Evolutionary conservation across 2,113 vertebrate species (phyloP).

Genomic region (Promerops cafer): DNA sequence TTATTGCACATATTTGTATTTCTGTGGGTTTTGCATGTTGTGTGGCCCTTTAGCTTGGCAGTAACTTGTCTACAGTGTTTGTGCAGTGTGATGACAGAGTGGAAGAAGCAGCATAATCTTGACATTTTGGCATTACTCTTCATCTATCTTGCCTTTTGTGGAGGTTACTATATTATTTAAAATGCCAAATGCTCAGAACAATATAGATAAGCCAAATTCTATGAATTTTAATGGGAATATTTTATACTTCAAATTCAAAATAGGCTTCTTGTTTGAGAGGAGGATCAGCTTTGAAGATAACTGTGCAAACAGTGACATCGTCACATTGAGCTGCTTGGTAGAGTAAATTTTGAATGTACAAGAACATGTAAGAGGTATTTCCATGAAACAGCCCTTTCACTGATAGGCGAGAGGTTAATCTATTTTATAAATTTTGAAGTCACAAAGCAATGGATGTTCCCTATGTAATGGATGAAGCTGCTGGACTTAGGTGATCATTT

Average conservation of each 20-base stretch:
- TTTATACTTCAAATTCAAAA: constrained; percentile 24
- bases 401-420: not conserved
- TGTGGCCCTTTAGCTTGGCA: not conserved
- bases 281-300: constrained; percentile 33
- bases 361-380: not conserved
- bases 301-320: not conserved
- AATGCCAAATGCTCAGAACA: constrained; percentile 49
- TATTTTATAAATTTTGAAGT: not conserved
- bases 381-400: not conserved
- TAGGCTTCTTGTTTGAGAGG: constrained; percentile 15
- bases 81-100: constrained; percentile 7
- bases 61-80: not conserved
- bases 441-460: not conserved
- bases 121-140: constrained; percentile 49
- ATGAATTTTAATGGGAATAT: constrained; percentile 40
- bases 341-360: not conserved
- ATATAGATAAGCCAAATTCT: constrained; percentile 35
- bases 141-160: constrained; percentile 34
- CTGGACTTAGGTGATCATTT: not conserved
- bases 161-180: constrained; percentile 22
- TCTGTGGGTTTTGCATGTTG: not conserved
- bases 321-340: not conserved
- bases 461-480: not conserved
- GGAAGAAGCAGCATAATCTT: constrained; percentile 3
- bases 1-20: not conserved